Percentiles rank a stretch among this genome's conserved stretches.
Conservation (phyloP, 2,888 invertebrate genomes). For the Phaonia tiefii region DNA sequence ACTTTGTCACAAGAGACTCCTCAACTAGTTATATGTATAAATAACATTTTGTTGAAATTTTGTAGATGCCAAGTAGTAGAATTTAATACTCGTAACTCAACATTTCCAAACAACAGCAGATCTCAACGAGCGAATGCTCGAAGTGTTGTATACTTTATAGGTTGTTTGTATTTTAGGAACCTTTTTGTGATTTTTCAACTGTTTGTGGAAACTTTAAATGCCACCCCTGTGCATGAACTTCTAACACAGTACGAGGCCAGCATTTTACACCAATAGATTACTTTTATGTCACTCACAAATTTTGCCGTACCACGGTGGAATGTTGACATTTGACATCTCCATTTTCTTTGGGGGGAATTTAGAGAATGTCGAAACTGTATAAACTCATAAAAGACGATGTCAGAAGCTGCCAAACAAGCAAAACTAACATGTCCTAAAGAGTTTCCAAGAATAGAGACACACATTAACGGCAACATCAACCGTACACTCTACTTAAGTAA, state of each 20-base stretch:
- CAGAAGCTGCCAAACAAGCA: not conserved
- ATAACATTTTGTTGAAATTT: not conserved
- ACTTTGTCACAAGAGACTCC: no score
- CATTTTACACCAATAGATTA: not conserved
- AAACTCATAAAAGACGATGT: not conserved
- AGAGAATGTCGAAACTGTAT: not conserved
- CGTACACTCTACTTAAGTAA: not conserved
- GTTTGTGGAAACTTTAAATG: no score
- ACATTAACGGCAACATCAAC: not conserved
- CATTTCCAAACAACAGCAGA: no score
- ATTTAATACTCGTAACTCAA: not conserved
- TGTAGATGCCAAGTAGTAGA: not conserved
- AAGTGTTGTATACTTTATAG: no score
- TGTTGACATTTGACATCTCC: not conserved
- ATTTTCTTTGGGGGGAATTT: not conserved
- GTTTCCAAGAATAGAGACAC: slow-evolving; percentile 4
- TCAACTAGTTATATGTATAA: no score
- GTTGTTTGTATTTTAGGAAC: no score
- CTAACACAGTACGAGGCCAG: not conserved
- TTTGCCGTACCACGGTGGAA: no score
- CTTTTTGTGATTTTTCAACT: no score
- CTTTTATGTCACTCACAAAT: not conserved
- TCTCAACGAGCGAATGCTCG: no score
- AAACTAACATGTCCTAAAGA: not conserved
- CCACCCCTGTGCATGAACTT: no score